Evolutionary conservation across 2,888 invertebrate species (phyloP).

Genomic region (Crematogaster levior): DNA sequence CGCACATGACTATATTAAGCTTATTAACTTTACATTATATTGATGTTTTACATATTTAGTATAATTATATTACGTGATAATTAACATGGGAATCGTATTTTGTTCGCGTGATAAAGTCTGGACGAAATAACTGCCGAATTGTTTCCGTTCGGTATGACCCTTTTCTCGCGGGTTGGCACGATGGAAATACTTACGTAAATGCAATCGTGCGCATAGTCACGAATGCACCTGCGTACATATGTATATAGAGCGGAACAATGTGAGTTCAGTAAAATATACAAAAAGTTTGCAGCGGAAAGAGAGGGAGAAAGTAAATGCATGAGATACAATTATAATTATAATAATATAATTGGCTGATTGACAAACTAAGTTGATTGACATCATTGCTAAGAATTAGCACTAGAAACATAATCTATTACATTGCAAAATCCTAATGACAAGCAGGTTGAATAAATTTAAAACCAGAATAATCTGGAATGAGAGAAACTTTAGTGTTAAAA

Average conservation of each 20-base stretch:
- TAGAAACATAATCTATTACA: not conserved
- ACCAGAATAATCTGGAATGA: not conserved
- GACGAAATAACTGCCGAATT: conserved; percentile 12
- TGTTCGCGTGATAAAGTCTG: not conserved
- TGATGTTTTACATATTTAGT: conserved; percentile 2
- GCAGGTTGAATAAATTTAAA: not conserved
- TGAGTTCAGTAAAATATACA: conserved; percentile 51
- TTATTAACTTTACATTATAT: conserved; percentile 11
- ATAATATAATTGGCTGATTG: not conserved
- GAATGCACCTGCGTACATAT: conserved; percentile 56
- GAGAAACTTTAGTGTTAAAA: not conserved
- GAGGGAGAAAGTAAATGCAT: conserved; percentile 60
- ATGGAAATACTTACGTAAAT: conserved; percentile 30
- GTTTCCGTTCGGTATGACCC: not conserved
- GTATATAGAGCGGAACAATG: conserved; percentile 65
- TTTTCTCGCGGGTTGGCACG: not conserved
- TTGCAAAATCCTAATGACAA: not conserved
- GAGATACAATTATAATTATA: conserved; percentile 18
- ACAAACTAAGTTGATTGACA: not conserved
- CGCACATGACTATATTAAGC: not conserved
- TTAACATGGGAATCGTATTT: conserved; percentile 9
- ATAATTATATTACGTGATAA: not conserved
- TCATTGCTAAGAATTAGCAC: conserved; percentile 9
- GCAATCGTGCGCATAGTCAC: conserved; percentile 14
- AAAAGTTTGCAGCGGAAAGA: conserved; percentile 61